Conservation (phyloP, 2,888 invertebrate species). For the Busseola fusca region DNA sequence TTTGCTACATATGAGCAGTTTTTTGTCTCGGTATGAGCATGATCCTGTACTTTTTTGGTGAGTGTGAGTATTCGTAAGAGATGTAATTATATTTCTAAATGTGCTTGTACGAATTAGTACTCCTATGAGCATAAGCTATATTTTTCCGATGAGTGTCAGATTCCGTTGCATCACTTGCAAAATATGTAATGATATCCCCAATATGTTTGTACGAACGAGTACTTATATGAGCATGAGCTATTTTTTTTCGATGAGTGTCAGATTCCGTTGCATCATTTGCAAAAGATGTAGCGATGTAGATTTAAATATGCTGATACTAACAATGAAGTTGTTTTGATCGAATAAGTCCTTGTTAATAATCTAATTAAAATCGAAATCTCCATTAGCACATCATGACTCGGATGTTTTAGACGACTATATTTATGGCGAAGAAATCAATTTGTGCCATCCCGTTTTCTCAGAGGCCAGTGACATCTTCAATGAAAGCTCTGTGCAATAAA, state of each 20-base stretch:
- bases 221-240: background rate
- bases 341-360: constrained; percentile 24
- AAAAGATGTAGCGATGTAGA: background rate
- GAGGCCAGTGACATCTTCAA: background rate
- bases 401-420: constrained; percentile 10
- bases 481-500: background rate
- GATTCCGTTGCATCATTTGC: constrained; percentile 4
- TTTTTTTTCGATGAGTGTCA: background rate
- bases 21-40: constrained; percentile 5
- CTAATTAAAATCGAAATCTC: constrained; percentile 12
- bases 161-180: constrained; percentile 6
- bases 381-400: constrained; percentile 19
- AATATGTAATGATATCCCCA: background rate
- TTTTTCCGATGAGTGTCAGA: background rate
- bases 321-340: constrained; percentile 3
- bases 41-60: background rate
- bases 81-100: background rate
- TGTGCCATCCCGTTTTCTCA: constrained; percentile 8
- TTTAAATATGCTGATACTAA: background rate
- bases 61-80: too few species aligned
- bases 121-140: background rate
- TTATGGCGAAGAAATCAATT: constrained; percentile 8
- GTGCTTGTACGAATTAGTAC: too few species aligned
- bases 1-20: constrained; percentile 10
- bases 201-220: too few species aligned